phyloP scores from a whole-genome alignment of 92 coral and sea anemone genomes.

The Porites evermanni region DNA sequence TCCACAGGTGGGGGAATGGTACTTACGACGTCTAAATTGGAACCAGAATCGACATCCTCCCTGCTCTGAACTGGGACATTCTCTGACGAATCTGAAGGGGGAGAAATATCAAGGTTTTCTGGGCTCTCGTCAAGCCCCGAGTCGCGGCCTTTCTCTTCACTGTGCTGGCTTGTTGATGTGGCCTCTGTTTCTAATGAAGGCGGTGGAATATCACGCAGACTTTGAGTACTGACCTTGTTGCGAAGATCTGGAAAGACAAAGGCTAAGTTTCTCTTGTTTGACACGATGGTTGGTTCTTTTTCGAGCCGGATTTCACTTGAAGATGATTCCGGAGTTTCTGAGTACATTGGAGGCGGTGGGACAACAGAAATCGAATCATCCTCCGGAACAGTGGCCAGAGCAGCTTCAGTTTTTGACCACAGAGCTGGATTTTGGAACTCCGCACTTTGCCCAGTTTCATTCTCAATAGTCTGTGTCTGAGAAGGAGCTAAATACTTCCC shows the following conservation, averaged over 20 bases:
- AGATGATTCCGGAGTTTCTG: slow-evolving; percentile 15
- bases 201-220: slow-evolving; percentile 5
- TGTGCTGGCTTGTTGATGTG: background rate
- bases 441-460: background rate
- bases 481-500: background rate
- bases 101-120: slow-evolving; percentile 7
- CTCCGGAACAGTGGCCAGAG: slow-evolving; percentile 21
- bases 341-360: slow-evolving; percentile 39
- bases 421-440: background rate
- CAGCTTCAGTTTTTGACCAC: background rate
- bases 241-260: background rate
- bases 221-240: background rate
- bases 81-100: background rate
- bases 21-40: slow-evolving; percentile 42
- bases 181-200: slow-evolving; percentile 14
- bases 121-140: slow-evolving; percentile 46
- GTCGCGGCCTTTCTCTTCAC: slow-evolving; percentile 35
- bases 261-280: background rate
- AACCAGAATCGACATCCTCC: slow-evolving; percentile 40
- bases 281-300: background rate
- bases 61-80: background rate
- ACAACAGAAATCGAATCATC: slow-evolving; percentile 24
- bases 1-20: slow-evolving; percentile 88
- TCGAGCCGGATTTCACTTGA: background rate
- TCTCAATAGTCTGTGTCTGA: background rate